Evolutionary conservation across 2,113 vertebrate species (phyloP), one percentile per base, ranked within the genome.

Genomic region (Euleptes europaea): DNA sequence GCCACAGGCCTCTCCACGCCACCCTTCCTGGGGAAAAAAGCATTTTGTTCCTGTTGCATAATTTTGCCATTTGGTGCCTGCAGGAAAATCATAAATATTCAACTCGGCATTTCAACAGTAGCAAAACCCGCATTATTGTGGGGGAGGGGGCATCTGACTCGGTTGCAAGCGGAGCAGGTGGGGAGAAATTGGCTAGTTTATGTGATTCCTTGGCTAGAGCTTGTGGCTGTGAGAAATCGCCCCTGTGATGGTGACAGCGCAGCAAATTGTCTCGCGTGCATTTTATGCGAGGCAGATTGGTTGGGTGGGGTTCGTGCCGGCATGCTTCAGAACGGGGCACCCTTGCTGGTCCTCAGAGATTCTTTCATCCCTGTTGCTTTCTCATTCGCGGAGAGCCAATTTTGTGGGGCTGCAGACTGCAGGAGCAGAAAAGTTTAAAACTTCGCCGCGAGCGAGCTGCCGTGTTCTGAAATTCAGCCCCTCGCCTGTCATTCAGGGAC

Each of bases 251-350:
- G 13, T 31, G 26, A 19, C 26, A 35, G 12, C 9, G 31, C 31
- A 4, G 31, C 3, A 17, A 63, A 63, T 23, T 23, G 17, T 5
- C 5, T 23, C 5, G 5, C 23, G 5, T 63, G 1, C 23, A 2
- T 63, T 65, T 75, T 51, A 11, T 28, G 40, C 12, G 88, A 91
- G 90, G 91, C 0, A 0, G 80, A 82, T 86, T 90, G 84, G 90
- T 60, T 86, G 84, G 83, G 28, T n/a, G 1, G 76, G 81, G 49
- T 3, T 26, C 33, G 57, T 7, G 1, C 63, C 93, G 84, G 86
- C 89, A 80, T 51, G 0, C 0, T 77, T 42, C 76, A 19, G 66
- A 51, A 77, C 38, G 1, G 10, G 65, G 1, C n/a, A n/a, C n/a
- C 40, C 38, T 35, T 15, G 21, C 38, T 19, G 40, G 33, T 5